A percentile compares a stretch with the other conserved stretches of the same genome.
Evolutionary conservation across 2,888 invertebrate species (phyloP).

Genomic region (Teleiodes luculella): DNA sequence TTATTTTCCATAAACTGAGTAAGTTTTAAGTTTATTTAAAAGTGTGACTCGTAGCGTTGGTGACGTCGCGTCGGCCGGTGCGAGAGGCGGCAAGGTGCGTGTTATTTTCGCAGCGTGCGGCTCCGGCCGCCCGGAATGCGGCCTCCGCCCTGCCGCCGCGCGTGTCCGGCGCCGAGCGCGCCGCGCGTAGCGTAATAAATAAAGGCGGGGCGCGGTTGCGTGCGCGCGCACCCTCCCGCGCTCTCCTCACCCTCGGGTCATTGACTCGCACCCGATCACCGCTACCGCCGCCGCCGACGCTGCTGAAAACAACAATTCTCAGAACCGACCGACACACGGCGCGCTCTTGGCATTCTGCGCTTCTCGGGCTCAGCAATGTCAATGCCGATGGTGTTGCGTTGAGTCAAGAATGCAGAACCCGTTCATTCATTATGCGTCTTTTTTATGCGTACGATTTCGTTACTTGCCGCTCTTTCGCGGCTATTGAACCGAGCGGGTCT

Average conservation of each 20-base stretch:
- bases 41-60: constrained; percentile 56
- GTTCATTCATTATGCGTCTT: neutral
- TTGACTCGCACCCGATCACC: constrained; percentile 60
- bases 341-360: constrained; percentile 54
- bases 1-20: constrained; percentile 51
- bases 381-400: constrained; percentile 56
- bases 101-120: constrained; percentile 68
- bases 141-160: constrained; percentile 61
- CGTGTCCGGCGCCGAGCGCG: constrained; percentile 50
- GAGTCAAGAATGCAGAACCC: constrained; percentile 18
- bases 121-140: constrained; percentile 65
- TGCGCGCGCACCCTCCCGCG: constrained; percentile 77
- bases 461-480: constrained; percentile 41
- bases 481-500: too few species aligned
- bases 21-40: constrained; percentile 72
- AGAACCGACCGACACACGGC: constrained; percentile 47
- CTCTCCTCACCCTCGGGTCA: constrained; percentile 69
- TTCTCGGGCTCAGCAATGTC: constrained; percentile 57
- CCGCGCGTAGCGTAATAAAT: constrained; percentile 77
- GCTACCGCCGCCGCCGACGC: constrained; percentile 44
- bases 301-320: constrained; percentile 61
- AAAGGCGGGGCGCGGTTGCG: constrained; percentile 77
- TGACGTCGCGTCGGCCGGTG: constrained; percentile 36
- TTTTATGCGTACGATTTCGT: neutral
- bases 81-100: constrained; percentile 46